These are phyloP conservation scores for Hyles vespertilio DNA, from an alignment of 1,140 invertebrate species.

Conservation along the genomic window DNA sequence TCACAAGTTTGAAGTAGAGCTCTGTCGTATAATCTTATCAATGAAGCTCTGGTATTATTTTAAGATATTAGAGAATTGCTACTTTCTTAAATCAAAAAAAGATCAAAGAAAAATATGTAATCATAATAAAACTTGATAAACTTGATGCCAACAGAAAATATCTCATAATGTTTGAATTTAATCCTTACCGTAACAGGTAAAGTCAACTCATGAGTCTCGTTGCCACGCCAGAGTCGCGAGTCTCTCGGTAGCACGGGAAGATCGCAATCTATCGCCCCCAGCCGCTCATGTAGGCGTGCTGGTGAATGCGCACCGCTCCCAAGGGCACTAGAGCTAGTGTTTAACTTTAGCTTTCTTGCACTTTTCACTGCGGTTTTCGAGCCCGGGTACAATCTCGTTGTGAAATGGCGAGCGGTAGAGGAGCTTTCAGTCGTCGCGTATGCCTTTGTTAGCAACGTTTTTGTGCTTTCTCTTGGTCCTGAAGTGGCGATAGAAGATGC, in stretches of 20 bases:
- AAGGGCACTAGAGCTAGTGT: constrained; percentile 49
- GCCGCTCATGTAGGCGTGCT: constrained; percentile 75
- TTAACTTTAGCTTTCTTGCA: constrained; percentile 64
- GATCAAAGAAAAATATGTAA: no score
- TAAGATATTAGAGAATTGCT: no score
- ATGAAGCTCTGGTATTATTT: no score
- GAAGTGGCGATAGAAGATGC: constrained; percentile 34
- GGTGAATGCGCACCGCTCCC: constrained; percentile 38
- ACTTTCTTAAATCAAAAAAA: no score
- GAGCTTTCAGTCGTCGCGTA: constrained; percentile 39
- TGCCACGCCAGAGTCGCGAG: constrained; percentile 80
- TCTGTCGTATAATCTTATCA: no score
- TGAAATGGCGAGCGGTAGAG: constrained; percentile 41
- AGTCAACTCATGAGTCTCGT: constrained; percentile 80
- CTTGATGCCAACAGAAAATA: not conserved
- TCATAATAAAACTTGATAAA: no score
- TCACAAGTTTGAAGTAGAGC: no score
- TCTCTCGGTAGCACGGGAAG: constrained; percentile 77
- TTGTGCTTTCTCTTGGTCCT: constrained; percentile 51
- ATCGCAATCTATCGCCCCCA: constrained; percentile 78
- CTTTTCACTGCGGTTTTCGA: constrained; percentile 56
- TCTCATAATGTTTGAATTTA: not conserved
- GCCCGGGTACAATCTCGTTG: constrained; percentile 42
- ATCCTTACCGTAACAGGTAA: constrained; percentile 79
- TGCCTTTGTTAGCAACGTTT: constrained; percentile 43